A percentile compares a stretch with the other conserved stretches of the same genome.
These are phyloP conservation scores for Emydura subglobosa DNA, from an alignment of 2,113 vertebrate genomes.

Conservation along the genomic window DNA sequence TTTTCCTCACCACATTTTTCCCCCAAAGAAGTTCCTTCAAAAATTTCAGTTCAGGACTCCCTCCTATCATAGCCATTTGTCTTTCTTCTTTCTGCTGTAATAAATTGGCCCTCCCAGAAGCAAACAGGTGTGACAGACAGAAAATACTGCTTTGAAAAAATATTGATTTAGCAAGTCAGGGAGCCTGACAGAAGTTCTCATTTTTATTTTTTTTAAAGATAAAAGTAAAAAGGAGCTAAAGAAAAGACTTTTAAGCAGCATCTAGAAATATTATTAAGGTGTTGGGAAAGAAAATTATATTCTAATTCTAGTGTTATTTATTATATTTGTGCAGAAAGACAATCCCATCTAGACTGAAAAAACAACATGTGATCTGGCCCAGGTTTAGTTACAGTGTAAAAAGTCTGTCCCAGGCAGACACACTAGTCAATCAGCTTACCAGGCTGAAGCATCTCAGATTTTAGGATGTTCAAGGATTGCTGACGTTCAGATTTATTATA, in stretches of 20 bases:
- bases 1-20: background rate
- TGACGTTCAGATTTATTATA: background rate
- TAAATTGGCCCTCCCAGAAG: background rate
- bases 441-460: background rate
- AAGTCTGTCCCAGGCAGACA: background rate
- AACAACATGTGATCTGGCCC: background rate
- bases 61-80: conserved; percentile 18
- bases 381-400: background rate
- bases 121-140: background rate
- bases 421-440: background rate
- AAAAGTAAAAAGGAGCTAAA: background rate
- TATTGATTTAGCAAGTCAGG: background rate
- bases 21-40: background rate
- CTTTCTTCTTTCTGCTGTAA: background rate
- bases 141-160: background rate
- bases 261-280: background rate
- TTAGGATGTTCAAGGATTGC: background rate
- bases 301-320: background rate
- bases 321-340: background rate
- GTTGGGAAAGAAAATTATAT: background rate
- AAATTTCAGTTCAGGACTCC: conserved; percentile 10
- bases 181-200: background rate
- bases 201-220: background rate
- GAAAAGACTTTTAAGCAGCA: background rate
- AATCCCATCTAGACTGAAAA: background rate